Evolutionary conservation across 2,113 vertebrate genomes (phyloP).

Genomic region (Cavia aperea): DNA sequence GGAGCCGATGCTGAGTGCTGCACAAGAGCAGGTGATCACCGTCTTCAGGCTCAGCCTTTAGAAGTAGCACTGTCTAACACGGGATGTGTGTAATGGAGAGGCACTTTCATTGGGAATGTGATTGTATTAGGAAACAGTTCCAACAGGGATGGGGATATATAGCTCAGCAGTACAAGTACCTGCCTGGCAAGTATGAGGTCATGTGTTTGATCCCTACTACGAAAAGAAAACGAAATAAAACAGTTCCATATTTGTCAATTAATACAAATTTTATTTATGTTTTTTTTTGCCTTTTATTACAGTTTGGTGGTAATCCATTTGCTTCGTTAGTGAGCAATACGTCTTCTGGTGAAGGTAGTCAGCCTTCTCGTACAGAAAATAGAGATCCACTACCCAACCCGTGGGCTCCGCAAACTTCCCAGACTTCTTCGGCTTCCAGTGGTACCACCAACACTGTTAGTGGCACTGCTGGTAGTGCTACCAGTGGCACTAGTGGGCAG

Average conservation of each 20-base stretch:
- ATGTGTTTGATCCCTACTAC: too few relatives aligned
- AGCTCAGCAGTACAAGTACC: too few relatives aligned
- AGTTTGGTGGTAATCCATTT: slow-evolving; percentile 87
- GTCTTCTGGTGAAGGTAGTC: slow-evolving; percentile 75
- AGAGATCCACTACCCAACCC: slow-evolving; percentile 85
- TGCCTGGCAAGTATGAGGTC: too few relatives aligned
- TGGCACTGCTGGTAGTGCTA: slow-evolving; percentile 48
- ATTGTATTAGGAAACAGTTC: neutral
- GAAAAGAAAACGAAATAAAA: too few relatives aligned
- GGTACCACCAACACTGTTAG: slow-evolving; percentile 54
- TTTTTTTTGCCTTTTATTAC: slow-evolving; percentile 58
- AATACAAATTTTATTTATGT: slow-evolving; percentile 2
- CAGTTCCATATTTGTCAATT: neutral
- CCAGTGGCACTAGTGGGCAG: slow-evolving; percentile 64
- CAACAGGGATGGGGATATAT: too few relatives aligned
- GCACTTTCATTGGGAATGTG: neutral
- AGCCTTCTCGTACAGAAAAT: slow-evolving; percentile 84
- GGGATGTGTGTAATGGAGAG: neutral
- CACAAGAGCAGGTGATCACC: slow-evolving; percentile 80
- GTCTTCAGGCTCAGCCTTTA: neutral
- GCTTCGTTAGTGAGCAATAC: slow-evolving; percentile 82
- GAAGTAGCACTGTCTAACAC: neutral
- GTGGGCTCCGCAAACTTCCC: slow-evolving; percentile 78
- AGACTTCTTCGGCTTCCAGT: slow-evolving; percentile 68
- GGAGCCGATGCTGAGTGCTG: slow-evolving; percentile 83